These are phyloP conservation scores for Rapana venosa DNA, from an alignment of 2,888 invertebrate genomes.

Conservation along the genomic window DNA sequence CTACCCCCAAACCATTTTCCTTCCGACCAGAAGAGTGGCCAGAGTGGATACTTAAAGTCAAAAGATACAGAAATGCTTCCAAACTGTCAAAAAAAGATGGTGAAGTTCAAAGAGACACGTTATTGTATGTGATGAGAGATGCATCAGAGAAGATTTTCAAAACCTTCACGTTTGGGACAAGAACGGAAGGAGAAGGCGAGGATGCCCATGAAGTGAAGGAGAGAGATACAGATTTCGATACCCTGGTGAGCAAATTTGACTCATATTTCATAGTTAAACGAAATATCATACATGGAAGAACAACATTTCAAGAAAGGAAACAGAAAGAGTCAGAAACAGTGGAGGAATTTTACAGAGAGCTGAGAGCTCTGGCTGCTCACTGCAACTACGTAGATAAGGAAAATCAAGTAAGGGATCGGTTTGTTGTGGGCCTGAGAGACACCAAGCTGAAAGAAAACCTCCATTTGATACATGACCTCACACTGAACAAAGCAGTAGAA, in stretches of 20 bases:
- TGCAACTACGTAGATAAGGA: not conserved
- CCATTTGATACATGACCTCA: not conserved
- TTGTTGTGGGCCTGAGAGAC: not conserved
- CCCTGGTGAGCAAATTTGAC: not conserved
- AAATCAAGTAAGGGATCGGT: not conserved
- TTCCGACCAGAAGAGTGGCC: not conserved
- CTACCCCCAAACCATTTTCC: not conserved
- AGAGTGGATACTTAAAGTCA: not conserved
- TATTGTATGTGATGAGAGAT: not conserved
- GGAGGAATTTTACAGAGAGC: not conserved
- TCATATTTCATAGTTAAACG: not conserved
- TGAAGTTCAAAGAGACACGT: not conserved
- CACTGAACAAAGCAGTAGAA: constrained; percentile 1
- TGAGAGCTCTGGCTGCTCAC: not conserved
- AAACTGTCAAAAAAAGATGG: not conserved
- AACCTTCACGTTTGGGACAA: not conserved
- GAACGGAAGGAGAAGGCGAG: not conserved
- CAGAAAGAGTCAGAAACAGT: not conserved
- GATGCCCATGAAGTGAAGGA: constrained; percentile 42
- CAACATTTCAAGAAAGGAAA: not conserved
- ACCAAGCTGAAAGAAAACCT: not conserved
- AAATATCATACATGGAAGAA: not conserved
- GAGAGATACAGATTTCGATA: constrained; percentile 24
- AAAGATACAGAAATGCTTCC: not conserved
- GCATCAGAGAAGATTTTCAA: not conserved